phyloP scores from a whole-genome alignment of 2,797 vertebrate species.

The Tokudaia tokunoshimensis region DNA sequence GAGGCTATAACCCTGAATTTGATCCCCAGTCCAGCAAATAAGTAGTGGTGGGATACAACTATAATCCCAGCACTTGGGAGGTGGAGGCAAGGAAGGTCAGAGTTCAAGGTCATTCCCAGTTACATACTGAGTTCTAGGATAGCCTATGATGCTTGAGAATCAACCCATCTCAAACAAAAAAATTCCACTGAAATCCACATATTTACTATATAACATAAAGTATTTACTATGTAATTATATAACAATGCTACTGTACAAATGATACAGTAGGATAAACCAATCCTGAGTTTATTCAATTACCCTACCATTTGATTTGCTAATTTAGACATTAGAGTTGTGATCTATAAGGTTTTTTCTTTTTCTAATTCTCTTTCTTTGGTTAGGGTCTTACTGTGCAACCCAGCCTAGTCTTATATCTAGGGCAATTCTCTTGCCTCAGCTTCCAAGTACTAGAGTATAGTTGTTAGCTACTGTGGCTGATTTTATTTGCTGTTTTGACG shows the following conservation, averaged over 20 bases:
- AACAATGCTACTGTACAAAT: constrained; percentile 28
- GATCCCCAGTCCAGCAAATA: not conserved
- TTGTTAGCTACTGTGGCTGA: not conserved
- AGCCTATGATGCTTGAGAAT: not conserved
- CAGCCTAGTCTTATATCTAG: not conserved
- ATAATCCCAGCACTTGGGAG: not conserved
- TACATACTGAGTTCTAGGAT: not conserved
- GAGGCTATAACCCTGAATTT: not conserved
- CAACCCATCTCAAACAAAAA: not conserved
- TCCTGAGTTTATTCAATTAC: constrained; percentile 38
- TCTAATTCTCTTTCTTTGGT: not conserved
- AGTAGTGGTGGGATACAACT: not conserved
- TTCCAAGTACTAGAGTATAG: not conserved
- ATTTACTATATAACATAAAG: constrained; percentile 13
- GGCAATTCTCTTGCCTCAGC: not conserved
- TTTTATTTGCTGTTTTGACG: not conserved
- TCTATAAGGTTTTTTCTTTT: not conserved
- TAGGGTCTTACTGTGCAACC: not conserved
- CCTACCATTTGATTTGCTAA: constrained; percentile 30
- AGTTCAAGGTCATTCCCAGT: not conserved
- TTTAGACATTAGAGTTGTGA: not conserved
- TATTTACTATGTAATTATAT: not conserved
- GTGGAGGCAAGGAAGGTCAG: not conserved
- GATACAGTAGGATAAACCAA: not conserved
- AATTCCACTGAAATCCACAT: not conserved